Base-by-base conservation (phyloP, 2,113 vertebrate species). In the Microcebus tavaratra region DNA sequence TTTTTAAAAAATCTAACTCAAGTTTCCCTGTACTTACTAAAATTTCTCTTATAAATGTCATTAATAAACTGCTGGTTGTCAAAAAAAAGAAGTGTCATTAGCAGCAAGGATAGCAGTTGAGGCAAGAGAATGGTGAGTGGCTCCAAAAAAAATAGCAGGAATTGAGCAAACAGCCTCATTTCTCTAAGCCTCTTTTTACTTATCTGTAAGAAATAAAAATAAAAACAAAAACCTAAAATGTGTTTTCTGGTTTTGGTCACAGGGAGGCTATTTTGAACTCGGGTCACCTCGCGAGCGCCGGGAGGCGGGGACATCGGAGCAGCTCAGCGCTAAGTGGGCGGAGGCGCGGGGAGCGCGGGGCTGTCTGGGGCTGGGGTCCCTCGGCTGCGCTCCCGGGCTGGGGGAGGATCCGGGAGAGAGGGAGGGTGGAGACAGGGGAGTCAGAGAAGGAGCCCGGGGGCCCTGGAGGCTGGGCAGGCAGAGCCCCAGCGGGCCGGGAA, bases 241-340 rank as follows among this genome's bases (percentile, higher is more conserved):
- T 31, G 18, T 78, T 29, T 90, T n/a, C 85, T 67, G 34, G 27
- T 59, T 72, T 93, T 89, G 25, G 53, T 53, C 48, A 42, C 45
- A 45, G 92, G 75, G 39, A 82, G 25, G 21, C 75, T 29, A 7
- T 93, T 75, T 79, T 73, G 53, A 83, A 73, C 18, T 78, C 8
- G 67, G 80, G 21, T 63, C n/a, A 36, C 8, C 9, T 14, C 14
- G 73, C 45, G 68, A 68, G 85, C 78, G 31, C 11, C 34, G 65
- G 13, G 21, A 48, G 78, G 27, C 50, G 50, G 89, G 27, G 36
- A 36, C 36, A 17, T 29, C 20, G 45, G 14, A 76, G 59, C 75
- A 23, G 50, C 27, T 83, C 45, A 0, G 2, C n/a, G 5, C 1
- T 4, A 0, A 3, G 25, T 18, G 25, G 11, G 50, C 36, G 3